These are phyloP conservation scores for Petrocephalus sullivani DNA, from an alignment of 2,797 vertebrate genomes.

Conservation along the genomic window DNA sequence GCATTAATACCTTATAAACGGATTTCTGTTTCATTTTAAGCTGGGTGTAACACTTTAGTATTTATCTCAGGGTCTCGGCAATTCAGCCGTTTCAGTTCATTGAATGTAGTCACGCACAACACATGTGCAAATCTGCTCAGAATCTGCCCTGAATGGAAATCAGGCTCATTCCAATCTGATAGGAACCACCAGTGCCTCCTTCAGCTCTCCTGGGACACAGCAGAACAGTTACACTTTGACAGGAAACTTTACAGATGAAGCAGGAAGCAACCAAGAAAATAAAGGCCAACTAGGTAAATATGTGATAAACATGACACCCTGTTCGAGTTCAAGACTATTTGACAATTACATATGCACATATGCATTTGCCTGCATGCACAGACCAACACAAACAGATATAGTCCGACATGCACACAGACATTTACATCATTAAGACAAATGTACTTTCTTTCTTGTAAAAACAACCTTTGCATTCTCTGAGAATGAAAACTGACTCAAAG, in stretches of 20 bases:
- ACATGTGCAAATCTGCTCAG: background rate
- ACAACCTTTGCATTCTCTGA: background rate
- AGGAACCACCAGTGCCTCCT: background rate
- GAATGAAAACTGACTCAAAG: background rate
- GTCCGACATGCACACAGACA: background rate
- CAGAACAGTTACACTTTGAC: background rate
- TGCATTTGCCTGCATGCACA: background rate
- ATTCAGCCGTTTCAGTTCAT: background rate
- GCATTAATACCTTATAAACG: background rate
- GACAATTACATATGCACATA: background rate
- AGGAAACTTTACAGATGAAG: background rate
- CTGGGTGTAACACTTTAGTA: background rate
- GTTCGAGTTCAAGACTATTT: background rate
- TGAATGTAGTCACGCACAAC: background rate
- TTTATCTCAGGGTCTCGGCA: background rate
- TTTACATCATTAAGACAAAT: background rate
- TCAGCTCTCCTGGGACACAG: background rate
- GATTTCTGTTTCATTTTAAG: background rate
- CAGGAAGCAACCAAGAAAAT: background rate
- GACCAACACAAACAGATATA: background rate
- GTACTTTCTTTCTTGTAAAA: background rate
- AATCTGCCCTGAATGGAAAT: background rate
- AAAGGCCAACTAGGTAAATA: background rate
- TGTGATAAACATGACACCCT: background rate
- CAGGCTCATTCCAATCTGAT: constrained; percentile 22